Percentiles rank a stretch among this genome's conserved stretches.
Conservation (phyloP, 1,140 invertebrate genomes). For the Coelopa frigida region DNA sequence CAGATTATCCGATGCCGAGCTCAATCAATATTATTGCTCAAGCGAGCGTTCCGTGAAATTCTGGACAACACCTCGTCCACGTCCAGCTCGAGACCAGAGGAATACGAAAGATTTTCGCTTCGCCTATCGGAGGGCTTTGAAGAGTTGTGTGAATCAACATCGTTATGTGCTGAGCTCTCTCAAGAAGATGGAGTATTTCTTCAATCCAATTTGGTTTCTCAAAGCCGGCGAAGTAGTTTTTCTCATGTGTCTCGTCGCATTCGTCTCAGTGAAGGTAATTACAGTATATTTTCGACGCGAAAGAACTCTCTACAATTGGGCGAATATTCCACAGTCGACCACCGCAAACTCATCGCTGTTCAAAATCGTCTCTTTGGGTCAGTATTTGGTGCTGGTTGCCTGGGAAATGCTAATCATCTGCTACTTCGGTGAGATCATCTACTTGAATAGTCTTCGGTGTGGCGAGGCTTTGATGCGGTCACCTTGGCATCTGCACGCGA, state of each 20-base stretch:
- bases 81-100: background rate
- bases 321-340: constrained; percentile 19
- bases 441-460: constrained; percentile 33
- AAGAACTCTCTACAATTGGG: background rate
- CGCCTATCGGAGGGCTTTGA: constrained; percentile 21
- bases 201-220: constrained; percentile 35
- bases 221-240: constrained; percentile 35
- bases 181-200: constrained; percentile 29
- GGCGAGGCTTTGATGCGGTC: constrained; percentile 32
- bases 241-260: constrained; percentile 32
- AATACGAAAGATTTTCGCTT: constrained; percentile 2
- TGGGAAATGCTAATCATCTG: constrained; percentile 37
- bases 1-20: constrained; percentile 22
- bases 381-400: constrained; percentile 29
- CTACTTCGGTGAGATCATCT: constrained; percentile 34
- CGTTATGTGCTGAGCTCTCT: constrained; percentile 22
- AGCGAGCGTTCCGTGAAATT: background rate
- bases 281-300: background rate
- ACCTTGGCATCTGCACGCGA: constrained; percentile 34
- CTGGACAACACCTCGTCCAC: background rate
- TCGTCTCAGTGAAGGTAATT: constrained; percentile 30
- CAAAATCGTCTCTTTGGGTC: constrained; percentile 29
- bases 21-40: constrained; percentile 27
- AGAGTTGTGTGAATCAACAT: constrained; percentile 24
- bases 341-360: constrained; percentile 27